phyloP scores from a whole-genome alignment of 2,888 invertebrate genomes.

The Heliconius cydno region DNA sequence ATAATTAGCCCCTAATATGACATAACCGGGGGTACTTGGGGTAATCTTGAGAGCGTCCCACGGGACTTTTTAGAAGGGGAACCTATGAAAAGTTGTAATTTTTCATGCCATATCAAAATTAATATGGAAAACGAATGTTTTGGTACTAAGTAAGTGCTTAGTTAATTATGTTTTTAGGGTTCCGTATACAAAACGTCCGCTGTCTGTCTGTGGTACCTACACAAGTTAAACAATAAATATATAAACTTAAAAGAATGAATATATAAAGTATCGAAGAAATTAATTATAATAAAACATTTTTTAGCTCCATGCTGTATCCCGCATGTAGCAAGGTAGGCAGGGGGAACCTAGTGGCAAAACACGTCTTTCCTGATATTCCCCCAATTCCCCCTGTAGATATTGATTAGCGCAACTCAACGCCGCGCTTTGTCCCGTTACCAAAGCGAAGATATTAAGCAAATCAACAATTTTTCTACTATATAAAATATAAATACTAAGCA shows the following conservation, averaged over 20 bases:
- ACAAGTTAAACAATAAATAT: too few relatives aligned
- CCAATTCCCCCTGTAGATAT: too few relatives aligned
- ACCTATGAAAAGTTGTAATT: slow-evolving; percentile 40
- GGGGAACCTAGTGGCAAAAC: too few relatives aligned
- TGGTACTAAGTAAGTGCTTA: not conserved
- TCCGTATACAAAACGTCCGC: not conserved
- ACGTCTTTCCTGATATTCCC: too few relatives aligned
- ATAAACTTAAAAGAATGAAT: too few relatives aligned
- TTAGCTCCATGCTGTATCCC: too few relatives aligned
- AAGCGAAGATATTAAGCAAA: not conserved
- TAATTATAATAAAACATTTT: too few relatives aligned
- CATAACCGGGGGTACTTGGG: slow-evolving; percentile 56
- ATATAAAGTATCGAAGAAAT: too few relatives aligned
- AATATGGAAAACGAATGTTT: slow-evolving; percentile 1
- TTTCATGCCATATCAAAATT: slow-evolving; percentile 38
- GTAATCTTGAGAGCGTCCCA: slow-evolving; percentile 49
- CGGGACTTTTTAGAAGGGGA: slow-evolving; percentile 44
- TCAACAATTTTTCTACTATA: not conserved
- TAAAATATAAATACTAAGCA: not conserved
- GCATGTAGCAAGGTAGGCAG: too few relatives aligned
- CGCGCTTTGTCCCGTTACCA: too few relatives aligned
- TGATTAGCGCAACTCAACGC: too few relatives aligned
- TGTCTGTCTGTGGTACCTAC: too few relatives aligned
- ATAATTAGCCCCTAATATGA: slow-evolving; percentile 70
- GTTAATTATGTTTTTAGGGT: slow-evolving; percentile 2